Evolutionary conservation across 2,888 invertebrate species (phyloP).

Genomic region (Brenthis hecate): DNA sequence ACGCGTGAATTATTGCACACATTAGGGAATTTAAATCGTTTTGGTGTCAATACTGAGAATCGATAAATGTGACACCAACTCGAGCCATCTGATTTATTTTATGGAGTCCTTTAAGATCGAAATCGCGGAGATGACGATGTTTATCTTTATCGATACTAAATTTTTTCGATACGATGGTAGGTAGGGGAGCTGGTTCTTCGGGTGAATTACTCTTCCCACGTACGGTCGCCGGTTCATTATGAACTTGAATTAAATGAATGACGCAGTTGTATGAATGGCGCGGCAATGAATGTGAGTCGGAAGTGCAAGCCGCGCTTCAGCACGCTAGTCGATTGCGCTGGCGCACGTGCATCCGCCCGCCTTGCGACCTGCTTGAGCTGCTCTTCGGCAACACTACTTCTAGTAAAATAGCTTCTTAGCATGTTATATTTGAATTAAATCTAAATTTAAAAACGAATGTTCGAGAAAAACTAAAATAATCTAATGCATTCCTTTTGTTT

Average conservation of each 20-base stretch:
- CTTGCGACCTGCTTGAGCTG: slow-evolving; percentile 39
- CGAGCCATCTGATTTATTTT: slow-evolving; percentile 68
- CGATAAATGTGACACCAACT: slow-evolving; percentile 62
- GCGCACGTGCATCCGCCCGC: slow-evolving; percentile 57
- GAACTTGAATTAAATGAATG: slow-evolving; percentile 80
- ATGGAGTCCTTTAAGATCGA: slow-evolving; percentile 52
- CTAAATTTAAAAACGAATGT: background rate
- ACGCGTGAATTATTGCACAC: slow-evolving; percentile 71
- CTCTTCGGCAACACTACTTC: background rate
- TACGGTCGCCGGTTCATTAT: slow-evolving; percentile 63
- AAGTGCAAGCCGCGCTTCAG: slow-evolving; percentile 70
- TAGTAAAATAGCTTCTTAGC: background rate
- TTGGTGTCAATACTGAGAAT: slow-evolving; percentile 66
- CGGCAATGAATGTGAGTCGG: slow-evolving; percentile 78
- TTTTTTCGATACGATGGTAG: slow-evolving; percentile 52
- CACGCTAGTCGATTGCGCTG: slow-evolving; percentile 66
- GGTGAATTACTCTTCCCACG: slow-evolving; percentile 67
- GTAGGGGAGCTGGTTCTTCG: slow-evolving; percentile 42
- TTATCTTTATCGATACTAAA: slow-evolving; percentile 61
- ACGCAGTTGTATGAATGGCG: slow-evolving; percentile 79
- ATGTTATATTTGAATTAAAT: background rate
- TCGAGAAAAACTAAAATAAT: too few species aligned
- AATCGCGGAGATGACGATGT: slow-evolving; percentile 51
- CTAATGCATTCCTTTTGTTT: too few species aligned
- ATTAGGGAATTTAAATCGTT: slow-evolving; percentile 63